A percentile compares a stretch with the other conserved stretches of the same genome.
Evolutionary conservation across 2,888 invertebrate genomes (phyloP).

Genomic region (Catonia carolina): DNA sequence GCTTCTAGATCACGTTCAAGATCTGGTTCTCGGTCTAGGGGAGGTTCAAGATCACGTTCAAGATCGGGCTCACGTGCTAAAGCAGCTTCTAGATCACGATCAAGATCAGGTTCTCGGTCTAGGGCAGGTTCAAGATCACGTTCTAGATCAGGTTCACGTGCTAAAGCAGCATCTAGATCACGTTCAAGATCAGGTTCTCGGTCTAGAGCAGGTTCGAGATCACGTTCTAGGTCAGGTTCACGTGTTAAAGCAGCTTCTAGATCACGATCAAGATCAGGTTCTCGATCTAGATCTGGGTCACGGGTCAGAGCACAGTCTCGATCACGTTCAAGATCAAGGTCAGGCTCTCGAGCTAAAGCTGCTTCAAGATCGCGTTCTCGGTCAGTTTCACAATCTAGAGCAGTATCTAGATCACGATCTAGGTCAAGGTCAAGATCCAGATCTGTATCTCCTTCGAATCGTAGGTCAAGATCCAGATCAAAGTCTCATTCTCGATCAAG

Average conservation of each 20-base stretch:
- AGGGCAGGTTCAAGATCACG: slow-evolving; percentile 36
- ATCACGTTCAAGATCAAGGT: slow-evolving; percentile 37
- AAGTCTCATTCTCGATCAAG: too few relatives aligned
- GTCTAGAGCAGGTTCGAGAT: slow-evolving; percentile 38
- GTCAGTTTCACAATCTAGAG: slow-evolving; percentile 24
- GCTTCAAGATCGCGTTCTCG: slow-evolving; percentile 13
- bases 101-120: slow-evolving; percentile 30
- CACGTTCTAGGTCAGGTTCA: slow-evolving; percentile 32
- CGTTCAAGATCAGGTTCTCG: slow-evolving; percentile 36
- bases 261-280: slow-evolving; percentile 32
- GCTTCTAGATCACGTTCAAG: slow-evolving; percentile 22
- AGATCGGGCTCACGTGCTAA: slow-evolving; percentile 28
- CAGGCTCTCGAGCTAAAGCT: slow-evolving; percentile 21
- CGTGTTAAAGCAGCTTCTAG: slow-evolving; percentile 28
- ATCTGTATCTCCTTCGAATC: too few relatives aligned
- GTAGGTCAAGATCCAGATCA: too few relatives aligned
- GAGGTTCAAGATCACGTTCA: slow-evolving; percentile 37
- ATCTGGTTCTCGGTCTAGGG: slow-evolving; percentile 36
- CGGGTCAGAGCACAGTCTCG: slow-evolving; percentile 25
- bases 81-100: slow-evolving; percentile 38
- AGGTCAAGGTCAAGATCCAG: slow-evolving; percentile 26
- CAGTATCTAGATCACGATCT: slow-evolving; percentile 35
- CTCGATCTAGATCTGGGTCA: slow-evolving; percentile 29
- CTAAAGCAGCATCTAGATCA: slow-evolving; percentile 31
- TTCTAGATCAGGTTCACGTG: slow-evolving; percentile 35